Percentiles rank a stretch among this genome's conserved stretches.
Evolutionary conservation across 2,797 vertebrate species (phyloP).

Genomic region (Xerus rutilus): DNA sequence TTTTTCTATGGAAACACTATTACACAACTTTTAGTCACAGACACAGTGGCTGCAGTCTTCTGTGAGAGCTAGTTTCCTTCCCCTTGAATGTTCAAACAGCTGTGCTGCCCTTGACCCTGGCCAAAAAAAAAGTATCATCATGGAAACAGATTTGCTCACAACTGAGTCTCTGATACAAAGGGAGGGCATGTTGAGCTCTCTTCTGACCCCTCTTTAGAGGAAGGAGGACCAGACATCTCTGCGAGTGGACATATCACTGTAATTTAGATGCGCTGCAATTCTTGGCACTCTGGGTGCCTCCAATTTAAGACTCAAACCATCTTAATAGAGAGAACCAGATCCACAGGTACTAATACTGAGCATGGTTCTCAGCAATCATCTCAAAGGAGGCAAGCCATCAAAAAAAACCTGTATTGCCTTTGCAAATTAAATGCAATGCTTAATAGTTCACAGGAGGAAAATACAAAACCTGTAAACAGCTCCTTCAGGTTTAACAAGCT

Average conservation of each 20-base stretch:
- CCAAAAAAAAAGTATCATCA: not conserved
- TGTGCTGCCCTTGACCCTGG: not conserved
- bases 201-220: not conserved
- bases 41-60: not conserved
- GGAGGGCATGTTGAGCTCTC: not conserved
- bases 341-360: not conserved
- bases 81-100: not conserved
- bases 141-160: not conserved
- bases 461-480: slow-evolving; percentile 55
- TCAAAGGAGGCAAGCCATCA: slow-evolving; percentile 32
- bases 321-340: not conserved
- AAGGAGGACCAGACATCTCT: not conserved
- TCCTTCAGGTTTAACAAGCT: slow-evolving; percentile 63
- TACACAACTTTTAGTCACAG: not conserved
- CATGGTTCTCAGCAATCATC: not conserved
- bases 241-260: not conserved
- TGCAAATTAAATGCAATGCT: slow-evolving; percentile 64
- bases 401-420: slow-evolving; percentile 36
- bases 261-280: not conserved
- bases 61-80: not conserved
- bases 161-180: not conserved
- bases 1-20: not conserved
- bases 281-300: not conserved
- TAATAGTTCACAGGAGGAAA: slow-evolving; percentile 62
- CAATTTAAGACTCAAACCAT: not conserved